Evolutionary conservation across 2,113 vertebrate species (phyloP), one percentile per base, ranked within the genome.

Genomic region (Rhinolophus sinicus): DNA sequence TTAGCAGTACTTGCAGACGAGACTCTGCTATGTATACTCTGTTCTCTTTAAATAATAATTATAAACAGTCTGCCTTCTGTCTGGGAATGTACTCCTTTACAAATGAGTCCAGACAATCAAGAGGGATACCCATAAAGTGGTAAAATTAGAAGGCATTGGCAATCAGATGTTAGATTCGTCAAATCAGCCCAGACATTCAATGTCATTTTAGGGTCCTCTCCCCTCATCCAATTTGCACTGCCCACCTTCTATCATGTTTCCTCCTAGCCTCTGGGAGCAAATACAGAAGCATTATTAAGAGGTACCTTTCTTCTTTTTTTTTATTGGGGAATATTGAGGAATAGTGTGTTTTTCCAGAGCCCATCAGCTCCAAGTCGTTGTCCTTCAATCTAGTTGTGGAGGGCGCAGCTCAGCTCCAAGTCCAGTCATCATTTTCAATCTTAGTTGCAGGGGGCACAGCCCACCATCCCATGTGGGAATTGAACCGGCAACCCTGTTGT

Each of bases 1-100:
- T 87, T 33, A 75, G 47, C 35, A 52, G 28, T 6, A 76, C 26
- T 12, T 60, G 82, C 60, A 64, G 22, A 82, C 69, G n/a, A 94
- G n/a, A 65, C 38, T 70, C 22, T 35, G 4, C 16, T 12, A 54
- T 28, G 40, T 22, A 58, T 58, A 30, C 19, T n/a, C 15, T 62
- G 50, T 82, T 30, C n/a, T 78, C 76, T 90, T 76, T 6, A 82
- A 87, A 87, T 92, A 81, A 67, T 28, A 83, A 83, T 73, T 65
- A n/a, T 75, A 30, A 50, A 73, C 54, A 76, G 0, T 47, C 40
- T 64, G 18, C 24, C 65, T 76, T 93, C 5, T 64, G 2, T 64
- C 44, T 86, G 62, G 18, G 44, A 87, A 95, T 64, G 35, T 50
- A 70, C 60, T 70, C 33, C 35, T 93, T 80, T 54, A 85, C 28